These are phyloP conservation scores for Mythimna ferrago DNA, from an alignment of 2,888 invertebrate genomes.

Conservation along the genomic window DNA sequence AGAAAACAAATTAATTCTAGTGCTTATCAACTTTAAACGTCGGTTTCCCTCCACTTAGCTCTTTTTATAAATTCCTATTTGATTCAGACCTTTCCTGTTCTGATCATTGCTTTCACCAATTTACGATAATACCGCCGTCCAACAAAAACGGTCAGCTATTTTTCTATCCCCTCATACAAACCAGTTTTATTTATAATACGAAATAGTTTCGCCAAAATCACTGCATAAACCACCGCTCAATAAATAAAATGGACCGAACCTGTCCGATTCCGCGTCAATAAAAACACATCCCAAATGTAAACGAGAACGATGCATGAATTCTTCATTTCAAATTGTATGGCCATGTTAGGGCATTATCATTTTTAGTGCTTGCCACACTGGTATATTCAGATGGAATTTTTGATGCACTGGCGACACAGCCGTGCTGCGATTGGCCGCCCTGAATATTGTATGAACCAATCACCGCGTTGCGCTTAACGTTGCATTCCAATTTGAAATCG, in stretches of 20 bases:
- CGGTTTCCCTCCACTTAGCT: slow-evolving; percentile 29
- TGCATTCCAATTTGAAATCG: slow-evolving; percentile 90
- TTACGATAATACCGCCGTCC: slow-evolving; percentile 47
- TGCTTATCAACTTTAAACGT: slow-evolving; percentile 15
- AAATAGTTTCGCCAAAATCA: slow-evolving; percentile 70
- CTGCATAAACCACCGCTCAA: slow-evolving; percentile 73
- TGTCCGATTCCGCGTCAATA: slow-evolving; percentile 86
- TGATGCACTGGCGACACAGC: slow-evolving; percentile 91
- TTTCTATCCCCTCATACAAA: slow-evolving; percentile 54
- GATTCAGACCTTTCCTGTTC: slow-evolving; percentile 41
- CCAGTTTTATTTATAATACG: slow-evolving; percentile 56
- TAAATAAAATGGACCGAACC: slow-evolving; percentile 85
- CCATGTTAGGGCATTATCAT: slow-evolving; percentile 90
- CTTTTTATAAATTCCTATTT: slow-evolving; percentile 41
- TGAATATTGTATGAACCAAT: slow-evolving; percentile 91
- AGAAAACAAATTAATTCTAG: slow-evolving; percentile 27
- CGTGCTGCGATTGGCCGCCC: slow-evolving; percentile 87
- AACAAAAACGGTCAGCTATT: slow-evolving; percentile 48
- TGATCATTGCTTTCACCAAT: slow-evolving; percentile 53
- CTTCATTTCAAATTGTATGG: slow-evolving; percentile 90
- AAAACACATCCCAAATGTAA: slow-evolving; percentile 88
- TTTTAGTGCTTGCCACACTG: slow-evolving; percentile 91
- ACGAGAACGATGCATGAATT: slow-evolving; percentile 87
- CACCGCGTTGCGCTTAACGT: slow-evolving; percentile 87
- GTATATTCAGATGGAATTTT: slow-evolving; percentile 91